Percentiles rank a stretch among this genome's conserved stretches.
phyloP scores from a whole-genome alignment of 1,140 invertebrate species.

The Drosophila nebulosa region DNA sequence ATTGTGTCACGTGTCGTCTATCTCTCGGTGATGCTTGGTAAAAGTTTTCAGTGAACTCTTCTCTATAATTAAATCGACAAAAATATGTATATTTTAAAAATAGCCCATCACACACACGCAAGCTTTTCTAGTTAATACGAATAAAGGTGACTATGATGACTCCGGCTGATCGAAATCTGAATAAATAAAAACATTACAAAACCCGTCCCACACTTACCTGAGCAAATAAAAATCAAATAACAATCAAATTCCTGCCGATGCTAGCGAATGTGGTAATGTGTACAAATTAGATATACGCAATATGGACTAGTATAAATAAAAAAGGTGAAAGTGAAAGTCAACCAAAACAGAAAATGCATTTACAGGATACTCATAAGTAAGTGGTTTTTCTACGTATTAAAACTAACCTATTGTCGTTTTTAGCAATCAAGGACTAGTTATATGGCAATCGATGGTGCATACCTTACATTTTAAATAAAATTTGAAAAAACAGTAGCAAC shows the following conservation, averaged over 20 bases:
- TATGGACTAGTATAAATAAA: not conserved
- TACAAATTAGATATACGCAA: not conserved
- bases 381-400: not conserved
- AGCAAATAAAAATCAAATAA: not conserved
- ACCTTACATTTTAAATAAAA: no score
- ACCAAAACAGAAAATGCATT: constrained; percentile 43
- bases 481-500: no score
- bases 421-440: not conserved
- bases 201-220: not conserved
- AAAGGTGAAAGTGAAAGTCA: not conserved
- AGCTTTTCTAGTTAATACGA: constrained; percentile 21
- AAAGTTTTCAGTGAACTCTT: constrained; percentile 12
- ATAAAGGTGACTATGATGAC: constrained; percentile 31
- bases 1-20: constrained; percentile 29
- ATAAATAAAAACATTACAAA: constrained; percentile 13
- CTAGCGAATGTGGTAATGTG: not conserved
- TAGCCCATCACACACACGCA: constrained; percentile 20
- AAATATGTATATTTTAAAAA: constrained; percentile 42
- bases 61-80: constrained; percentile 32
- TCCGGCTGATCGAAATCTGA: constrained; percentile 8
- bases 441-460: no score
- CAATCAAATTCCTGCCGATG: not conserved
- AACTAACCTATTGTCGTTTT: not conserved
- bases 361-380: constrained; percentile 54
- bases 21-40: constrained; percentile 9